phyloP scores from a whole-genome alignment of 64 coral and sea anemone species.

The Porites australiensis region DNA sequence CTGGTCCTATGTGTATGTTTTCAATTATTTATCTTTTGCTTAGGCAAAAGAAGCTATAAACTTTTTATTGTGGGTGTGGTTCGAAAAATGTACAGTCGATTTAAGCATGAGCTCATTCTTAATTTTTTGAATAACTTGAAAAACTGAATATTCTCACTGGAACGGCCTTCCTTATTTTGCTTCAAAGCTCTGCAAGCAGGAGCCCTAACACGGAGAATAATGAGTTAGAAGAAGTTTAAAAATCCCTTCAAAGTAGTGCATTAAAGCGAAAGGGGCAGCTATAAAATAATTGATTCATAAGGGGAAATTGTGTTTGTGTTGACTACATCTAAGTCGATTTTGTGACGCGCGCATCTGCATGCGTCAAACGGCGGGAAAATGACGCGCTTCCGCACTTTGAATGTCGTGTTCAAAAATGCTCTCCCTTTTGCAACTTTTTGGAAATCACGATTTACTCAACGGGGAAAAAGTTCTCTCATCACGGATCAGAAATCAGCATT shows the following conservation, averaged over 20 bases:
- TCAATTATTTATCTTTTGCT: neutral
- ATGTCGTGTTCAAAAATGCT: slow-evolving; percentile 25
- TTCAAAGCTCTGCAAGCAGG: too few relatives aligned
- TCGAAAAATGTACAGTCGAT: neutral
- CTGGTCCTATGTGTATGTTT: too few relatives aligned
- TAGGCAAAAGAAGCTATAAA: neutral
- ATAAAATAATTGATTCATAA: too few relatives aligned
- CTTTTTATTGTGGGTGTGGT: neutral
- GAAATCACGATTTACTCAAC: too few relatives aligned
- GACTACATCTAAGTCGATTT: neutral
- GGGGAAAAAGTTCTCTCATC: too few relatives aligned
- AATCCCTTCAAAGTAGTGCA: too few relatives aligned
- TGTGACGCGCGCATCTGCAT: neutral
- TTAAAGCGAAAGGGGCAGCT: too few relatives aligned
- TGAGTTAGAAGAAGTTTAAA: too few relatives aligned
- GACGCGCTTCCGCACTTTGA: slow-evolving; percentile 2
- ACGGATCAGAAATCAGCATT: neutral
- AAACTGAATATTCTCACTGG: neutral
- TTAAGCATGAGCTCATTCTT: neutral
- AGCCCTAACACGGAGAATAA: too few relatives aligned
- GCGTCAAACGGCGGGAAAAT: slow-evolving; percentile 60
- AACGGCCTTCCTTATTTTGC: too few relatives aligned
- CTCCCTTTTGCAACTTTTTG: slow-evolving; percentile 12
- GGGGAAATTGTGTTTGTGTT: neutral
- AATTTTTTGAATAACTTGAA: neutral